These are phyloP conservation scores for Caenorhabditis afra DNA, from an alignment of 2,888 invertebrate genomes.

Conservation along the genomic window DNA sequence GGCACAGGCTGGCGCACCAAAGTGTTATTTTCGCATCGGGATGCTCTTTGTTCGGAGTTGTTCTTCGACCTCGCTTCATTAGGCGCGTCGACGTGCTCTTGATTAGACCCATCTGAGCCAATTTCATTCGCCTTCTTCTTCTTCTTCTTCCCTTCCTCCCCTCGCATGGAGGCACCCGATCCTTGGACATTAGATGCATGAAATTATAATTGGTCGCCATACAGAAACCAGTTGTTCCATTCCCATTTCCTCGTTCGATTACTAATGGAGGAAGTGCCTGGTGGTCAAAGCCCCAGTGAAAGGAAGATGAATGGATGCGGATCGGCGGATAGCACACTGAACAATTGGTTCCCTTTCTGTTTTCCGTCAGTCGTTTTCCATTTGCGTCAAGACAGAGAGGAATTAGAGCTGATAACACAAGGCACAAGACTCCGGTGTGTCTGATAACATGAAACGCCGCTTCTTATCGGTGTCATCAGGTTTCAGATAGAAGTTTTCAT, in stretches of 20 bases:
- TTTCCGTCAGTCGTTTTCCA: not conserved
- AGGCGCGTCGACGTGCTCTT: not conserved
- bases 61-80: slow-evolving; percentile 34
- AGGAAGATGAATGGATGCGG: slow-evolving; percentile 24
- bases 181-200: slow-evolving; percentile 24
- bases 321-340: slow-evolving; percentile 4
- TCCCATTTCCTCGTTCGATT: slow-evolving; percentile 3
- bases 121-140: slow-evolving; percentile 3
- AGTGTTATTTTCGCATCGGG: not conserved
- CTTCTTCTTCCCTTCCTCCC: not conserved
- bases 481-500: slow-evolving; percentile 19
- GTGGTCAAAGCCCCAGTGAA: slow-evolving; percentile 30
- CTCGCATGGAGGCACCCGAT: slow-evolving; percentile 11
- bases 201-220: slow-evolving; percentile 44
- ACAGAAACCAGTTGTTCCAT: slow-evolving; percentile 28
- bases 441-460: slow-evolving; percentile 24
- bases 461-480: not conserved
- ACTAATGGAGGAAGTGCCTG: slow-evolving; percentile 37
- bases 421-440: slow-evolving; percentile 37
- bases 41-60: not conserved
- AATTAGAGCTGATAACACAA: slow-evolving; percentile 1
- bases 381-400: not conserved
- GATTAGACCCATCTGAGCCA: slow-evolving; percentile 29
- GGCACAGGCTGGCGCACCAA: slow-evolving; percentile 38
- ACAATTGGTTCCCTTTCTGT: slow-evolving; percentile 1